Conservation (phyloP, 2,797 vertebrate genomes). For the Lagodon rhomboides region DNA sequence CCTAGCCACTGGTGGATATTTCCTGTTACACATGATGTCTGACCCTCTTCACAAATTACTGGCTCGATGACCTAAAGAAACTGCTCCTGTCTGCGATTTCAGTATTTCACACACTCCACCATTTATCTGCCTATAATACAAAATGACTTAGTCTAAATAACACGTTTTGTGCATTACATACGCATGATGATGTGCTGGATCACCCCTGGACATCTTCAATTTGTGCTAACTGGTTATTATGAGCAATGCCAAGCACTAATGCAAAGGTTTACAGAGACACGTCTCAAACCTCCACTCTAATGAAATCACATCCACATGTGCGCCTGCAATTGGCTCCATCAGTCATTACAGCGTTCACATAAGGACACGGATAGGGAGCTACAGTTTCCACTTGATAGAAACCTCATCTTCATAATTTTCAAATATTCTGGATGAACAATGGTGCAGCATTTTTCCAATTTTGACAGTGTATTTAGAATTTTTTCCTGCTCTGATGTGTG, state of each 20-base stretch:
- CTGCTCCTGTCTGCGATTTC: not conserved
- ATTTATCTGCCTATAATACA: constrained; percentile 13
- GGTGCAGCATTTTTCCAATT: not conserved
- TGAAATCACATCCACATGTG: not conserved
- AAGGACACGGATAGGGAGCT: not conserved
- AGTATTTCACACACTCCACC: constrained; percentile 3
- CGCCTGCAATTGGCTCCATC: not conserved
- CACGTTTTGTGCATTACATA: not conserved
- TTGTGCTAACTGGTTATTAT: constrained; percentile 19
- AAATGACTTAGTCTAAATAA: not conserved
- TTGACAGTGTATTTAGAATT: no score
- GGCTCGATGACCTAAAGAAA: constrained; percentile 16
- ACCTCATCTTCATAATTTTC: not conserved
- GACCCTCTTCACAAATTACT: constrained; percentile 17
- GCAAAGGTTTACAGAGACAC: constrained; percentile 8
- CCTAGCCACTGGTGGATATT: not conserved
- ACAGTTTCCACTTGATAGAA: not conserved
- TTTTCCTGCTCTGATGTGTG: no score
- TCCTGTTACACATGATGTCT: constrained; percentile 19
- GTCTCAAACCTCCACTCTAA: not conserved
- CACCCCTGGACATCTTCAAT: not conserved
- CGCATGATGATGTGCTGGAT: constrained; percentile 12
- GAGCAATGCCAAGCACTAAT: constrained; percentile 8
- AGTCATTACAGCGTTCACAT: not conserved
- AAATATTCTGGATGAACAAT: not conserved